Evolutionary conservation across 35 echinoderm and acorn worm genomes (phyloP), one percentile per base, ranked within the genome.

Genomic region (Stichopus chloronotus): DNA sequence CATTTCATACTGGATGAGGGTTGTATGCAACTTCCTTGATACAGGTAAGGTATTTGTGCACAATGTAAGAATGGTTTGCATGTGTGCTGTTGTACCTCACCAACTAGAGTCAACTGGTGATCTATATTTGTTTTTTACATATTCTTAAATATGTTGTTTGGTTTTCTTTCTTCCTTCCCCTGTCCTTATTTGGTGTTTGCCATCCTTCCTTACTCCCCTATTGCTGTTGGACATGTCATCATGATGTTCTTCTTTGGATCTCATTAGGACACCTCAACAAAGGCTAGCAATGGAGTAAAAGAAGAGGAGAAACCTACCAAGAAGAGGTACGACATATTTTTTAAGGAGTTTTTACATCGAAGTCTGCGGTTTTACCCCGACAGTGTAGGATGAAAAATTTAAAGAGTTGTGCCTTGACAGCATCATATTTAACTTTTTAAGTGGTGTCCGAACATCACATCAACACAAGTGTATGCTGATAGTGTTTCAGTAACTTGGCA

Each of bases 181-280:
- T 74, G 43, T 25, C 76, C 78, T 55, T 59, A 59, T 82, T 89
- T 82, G 63, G 13, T 90, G 25, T 94, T 81, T 79, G 57, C 78
- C 87, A 58, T 59, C 72, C 84, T 90, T 78, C 86, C 87, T 58
- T 74, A 57, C 57, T 80, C 72, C 30, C 25, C 19, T 88, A 19
- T 71, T 87, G 87, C 83, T 89, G 92, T 94, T 58, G 65, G 86
- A 43, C 87, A 78, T 59, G 9, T 79, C 89, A 91, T 76, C 87
- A 91, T 94, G 80, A 94, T 94, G 93, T 86, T 94, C 88, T 94
- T 81, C 78, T 91, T 94, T 94, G 93, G 93, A 91, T 94, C 88
- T 91, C 89, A 79, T 76, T 94, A 94, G 93, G 93, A 91, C 76
- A 58, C 78, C 17, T 43, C 88, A 4, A 19, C 19, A 5, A 85